Base-by-base conservation (phyloP, 1,140 invertebrate species). In the Trissolcus basalis region DNA sequence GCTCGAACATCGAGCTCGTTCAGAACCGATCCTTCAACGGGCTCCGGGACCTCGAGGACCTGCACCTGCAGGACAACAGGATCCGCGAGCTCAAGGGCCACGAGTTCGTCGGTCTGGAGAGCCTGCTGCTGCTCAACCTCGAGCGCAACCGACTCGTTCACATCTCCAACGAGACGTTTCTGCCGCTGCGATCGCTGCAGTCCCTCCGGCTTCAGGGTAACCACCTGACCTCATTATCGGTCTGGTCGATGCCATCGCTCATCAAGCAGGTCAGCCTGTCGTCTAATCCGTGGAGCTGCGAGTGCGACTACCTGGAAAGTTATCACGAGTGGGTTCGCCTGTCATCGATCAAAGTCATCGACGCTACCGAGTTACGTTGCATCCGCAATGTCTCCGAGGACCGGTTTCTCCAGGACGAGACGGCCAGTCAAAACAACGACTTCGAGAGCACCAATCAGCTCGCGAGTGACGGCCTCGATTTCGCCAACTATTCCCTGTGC, bases 201-300 rank as follows among this genome's bases (percentile, higher is more conserved):
- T 91, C 96, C n/a, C 88, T 96, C 1, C 91, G 92, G 72, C 89
- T 96, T 32, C 94, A 95, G 80, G 92, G 93, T 80, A 96, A 96
- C 87, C 91, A 91, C 77, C 91, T 96, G 16, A 90, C 90, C 1
- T 91, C 92, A 56, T 95, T 95, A 84, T 91, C 93, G 33, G 91
- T 95, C 10, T 95, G 93, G 93, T 95, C 95, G 93, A 92, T 60
- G 68, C 68, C 71, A 15, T 94, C 94, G 83, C 90, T 97, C 68
- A 92, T 93, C 5, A 92, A 94, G 79, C 55, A 73, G 14, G 92
- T 97, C 69, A 93, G 92, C 35, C 86, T 97, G 41, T 91, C 93
- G n/a, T 91, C 92, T 49, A 98, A 97, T 86, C 93, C 93, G 12
- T 98, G 96, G 96, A 94, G 92, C 54, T 97, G 96, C 85, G 94